phyloP scores from a whole-genome alignment of 2,888 invertebrate genomes.

The Epinotia bilunana region DNA sequence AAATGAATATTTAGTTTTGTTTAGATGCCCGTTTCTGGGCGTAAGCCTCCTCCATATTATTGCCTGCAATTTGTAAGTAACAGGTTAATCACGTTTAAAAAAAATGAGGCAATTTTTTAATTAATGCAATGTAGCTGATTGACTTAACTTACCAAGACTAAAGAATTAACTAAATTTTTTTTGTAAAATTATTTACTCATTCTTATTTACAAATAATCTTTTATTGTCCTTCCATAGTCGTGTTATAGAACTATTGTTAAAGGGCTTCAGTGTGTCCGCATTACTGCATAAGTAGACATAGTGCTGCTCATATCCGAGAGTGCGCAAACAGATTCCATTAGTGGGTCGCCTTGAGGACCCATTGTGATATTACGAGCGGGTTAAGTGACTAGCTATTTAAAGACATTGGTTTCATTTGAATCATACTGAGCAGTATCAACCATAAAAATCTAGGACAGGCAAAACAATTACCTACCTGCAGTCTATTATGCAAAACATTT shows the following conservation, averaged over 20 bases:
- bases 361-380: slow-evolving; percentile 13
- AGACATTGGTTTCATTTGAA: not conserved
- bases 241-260: not conserved
- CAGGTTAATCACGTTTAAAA: too few species aligned
- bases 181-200: too few species aligned
- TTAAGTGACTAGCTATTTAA: not conserved
- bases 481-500: not conserved
- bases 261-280: not conserved
- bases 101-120: too few species aligned
- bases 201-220: too few species aligned
- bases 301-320: slow-evolving; percentile 26
- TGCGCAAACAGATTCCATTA: slow-evolving; percentile 40
- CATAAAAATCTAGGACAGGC: not conserved
- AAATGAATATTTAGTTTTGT: too few species aligned
- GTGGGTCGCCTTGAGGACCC: slow-evolving; percentile 15
- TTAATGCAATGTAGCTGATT: too few species aligned
- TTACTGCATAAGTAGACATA: slow-evolving; percentile 1
- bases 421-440: not conserved
- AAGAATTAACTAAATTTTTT: too few species aligned
- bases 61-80: too few species aligned
- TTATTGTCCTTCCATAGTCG: not conserved
- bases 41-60: too few species aligned
- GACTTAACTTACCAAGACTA: too few species aligned
- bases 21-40: too few species aligned
- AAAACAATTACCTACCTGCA: not conserved